Base-by-base conservation (phyloP, 2,797 vertebrate species). In the Urosaurus nigricauda region DNA sequence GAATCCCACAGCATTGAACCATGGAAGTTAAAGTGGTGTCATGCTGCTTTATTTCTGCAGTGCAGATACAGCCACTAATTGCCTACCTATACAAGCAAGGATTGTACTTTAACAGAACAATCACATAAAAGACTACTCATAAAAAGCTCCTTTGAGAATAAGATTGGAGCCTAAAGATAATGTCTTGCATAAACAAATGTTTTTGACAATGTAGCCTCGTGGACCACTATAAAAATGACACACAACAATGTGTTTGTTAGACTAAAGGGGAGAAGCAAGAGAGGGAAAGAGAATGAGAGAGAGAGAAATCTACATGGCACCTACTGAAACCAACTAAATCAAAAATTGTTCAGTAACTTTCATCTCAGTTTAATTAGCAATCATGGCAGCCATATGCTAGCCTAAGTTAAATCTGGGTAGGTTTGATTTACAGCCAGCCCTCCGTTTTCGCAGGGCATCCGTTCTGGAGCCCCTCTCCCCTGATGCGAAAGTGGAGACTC, bases 281-380 rank as follows among this genome's bases (percentile, higher is more conserved):
- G 7, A 24, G 43, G 53, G 16, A 53, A 40, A 7, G 12, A 24
- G 78, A 6, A 32, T 21, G n/a, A 19, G 19, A 56, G 51, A 74
- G n/a, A 56, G 83, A 68, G n/a, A 75, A 8, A 37, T n/a, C 40
- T 26, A 40, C 74, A 78, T 65, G n/a, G n/a, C 3, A 13, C 40
- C 37, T 37, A 53, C 14, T 21, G 47, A 51, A 51, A 60, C 51
- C 71, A 73, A 84, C 4, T 47, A 16, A 17, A 40, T n/a, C 21
- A 47, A 83, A 85, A 71, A 19, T 56, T 78, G n/a, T 83, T 82
- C 68, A 16, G 14, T n/a, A 53, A 29, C 73, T 74, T 51, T 5
- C 29, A 58, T 84, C 17, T 80, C 74, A 29, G 16, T 65, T 89
- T 37, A 87, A 81, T 73, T 85, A 89, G 24, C 19, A 47, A 71